A percentile compares a stretch with the other conserved stretches of the same genome.
These are phyloP conservation scores for Hapalemur alaotrensis DNA, from an alignment of 2,797 vertebrate genomes.

Conservation along the genomic window DNA sequence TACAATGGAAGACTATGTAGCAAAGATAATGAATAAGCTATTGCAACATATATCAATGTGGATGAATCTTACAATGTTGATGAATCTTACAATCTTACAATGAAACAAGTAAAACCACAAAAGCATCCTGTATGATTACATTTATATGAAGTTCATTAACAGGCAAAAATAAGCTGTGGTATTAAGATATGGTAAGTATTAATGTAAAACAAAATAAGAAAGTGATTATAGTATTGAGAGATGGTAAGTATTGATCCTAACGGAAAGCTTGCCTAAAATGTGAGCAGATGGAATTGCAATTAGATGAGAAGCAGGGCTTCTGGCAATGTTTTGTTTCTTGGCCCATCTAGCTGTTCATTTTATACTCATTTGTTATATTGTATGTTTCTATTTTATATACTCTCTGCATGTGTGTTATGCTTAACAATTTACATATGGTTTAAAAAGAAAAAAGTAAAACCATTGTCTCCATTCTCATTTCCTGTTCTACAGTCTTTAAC, in stretches of 20 bases:
- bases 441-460: neutral
- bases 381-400: neutral
- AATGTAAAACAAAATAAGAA: neutral
- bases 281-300: neutral
- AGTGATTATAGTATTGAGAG: neutral
- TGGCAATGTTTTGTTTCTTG: neutral
- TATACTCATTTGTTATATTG: neutral
- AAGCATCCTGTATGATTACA: neutral
- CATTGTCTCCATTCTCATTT: neutral
- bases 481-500: neutral
- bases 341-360: neutral
- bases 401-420: neutral
- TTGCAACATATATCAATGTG: neutral
- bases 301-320: neutral
- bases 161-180: neutral
- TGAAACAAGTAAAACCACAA: neutral
- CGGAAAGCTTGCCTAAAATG: neutral
- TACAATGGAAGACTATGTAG: neutral
- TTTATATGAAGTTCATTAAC: neutral
- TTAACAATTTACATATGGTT: neutral
- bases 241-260: neutral
- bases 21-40: neutral
- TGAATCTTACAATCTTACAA: neutral
- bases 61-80: neutral
- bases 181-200: neutral